Conservation (phyloP, 2,113 vertebrate genomes). For the Phrynosoma blainvillii region DNA sequence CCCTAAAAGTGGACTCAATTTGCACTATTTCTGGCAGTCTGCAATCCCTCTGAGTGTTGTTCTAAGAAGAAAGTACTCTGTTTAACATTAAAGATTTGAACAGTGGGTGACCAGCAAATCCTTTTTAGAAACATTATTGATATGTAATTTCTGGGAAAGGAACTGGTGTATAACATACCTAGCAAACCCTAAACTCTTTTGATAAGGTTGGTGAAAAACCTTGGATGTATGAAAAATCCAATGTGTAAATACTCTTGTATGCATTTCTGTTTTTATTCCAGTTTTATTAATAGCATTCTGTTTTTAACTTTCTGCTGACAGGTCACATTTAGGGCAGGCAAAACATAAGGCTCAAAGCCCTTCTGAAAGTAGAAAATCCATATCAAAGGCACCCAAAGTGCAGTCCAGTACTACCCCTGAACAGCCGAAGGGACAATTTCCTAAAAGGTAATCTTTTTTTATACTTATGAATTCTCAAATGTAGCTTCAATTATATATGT, state of each 20-base stretch:
- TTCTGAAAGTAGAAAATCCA: slow-evolving; percentile 98
- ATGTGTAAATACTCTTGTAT: slow-evolving; percentile 60
- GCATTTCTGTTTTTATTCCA: slow-evolving; percentile 64
- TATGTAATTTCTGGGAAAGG: background rate
- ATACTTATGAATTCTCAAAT: slow-evolving; percentile 70
- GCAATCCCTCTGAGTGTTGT: background rate
- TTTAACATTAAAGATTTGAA: slow-evolving; percentile 9
- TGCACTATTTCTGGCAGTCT: no score
- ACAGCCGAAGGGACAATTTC: slow-evolving; percentile 96
- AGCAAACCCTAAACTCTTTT: background rate
- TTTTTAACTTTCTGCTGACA: slow-evolving; percentile 88
- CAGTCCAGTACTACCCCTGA: slow-evolving; percentile 94
- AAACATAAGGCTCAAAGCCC: slow-evolving; percentile 98
- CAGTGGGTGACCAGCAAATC: background rate
- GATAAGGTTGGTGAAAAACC: background rate
- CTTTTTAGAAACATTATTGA: background rate
- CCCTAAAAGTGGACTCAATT: no score
- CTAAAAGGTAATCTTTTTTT: slow-evolving; percentile 92
- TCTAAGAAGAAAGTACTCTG: background rate
- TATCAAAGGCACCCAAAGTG: slow-evolving; percentile 99
- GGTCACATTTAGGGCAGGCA: slow-evolving; percentile 99
- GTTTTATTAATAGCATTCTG: slow-evolving; percentile 80
- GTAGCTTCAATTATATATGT: slow-evolving; percentile 48
- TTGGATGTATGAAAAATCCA: background rate
- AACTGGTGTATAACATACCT: background rate